Percentiles rank a stretch among this genome's conserved stretches.
Conservation (phyloP, 2,797 vertebrate species). For the Carapus acus region DNA sequence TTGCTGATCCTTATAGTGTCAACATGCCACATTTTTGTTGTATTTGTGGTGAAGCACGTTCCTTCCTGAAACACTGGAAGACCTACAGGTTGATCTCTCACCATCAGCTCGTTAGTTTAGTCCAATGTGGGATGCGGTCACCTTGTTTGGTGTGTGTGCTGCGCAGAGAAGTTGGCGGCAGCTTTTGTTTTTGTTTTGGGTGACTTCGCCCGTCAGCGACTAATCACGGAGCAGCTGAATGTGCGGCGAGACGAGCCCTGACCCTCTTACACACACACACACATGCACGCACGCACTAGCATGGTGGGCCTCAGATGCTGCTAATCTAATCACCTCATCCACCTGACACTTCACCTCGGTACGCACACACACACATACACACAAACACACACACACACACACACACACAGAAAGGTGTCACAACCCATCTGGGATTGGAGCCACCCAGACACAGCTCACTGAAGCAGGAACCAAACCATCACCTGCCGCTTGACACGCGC, state of each 20-base stretch:
- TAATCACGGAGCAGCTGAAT: slow-evolving; percentile 47
- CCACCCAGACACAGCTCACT: slow-evolving; percentile 59
- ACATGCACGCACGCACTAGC: slow-evolving; percentile 35
- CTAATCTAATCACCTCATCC: slow-evolving; percentile 59
- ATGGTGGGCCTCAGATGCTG: slow-evolving; percentile 47
- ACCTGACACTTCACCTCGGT: slow-evolving; percentile 51
- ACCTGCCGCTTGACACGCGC: slow-evolving; percentile 57
- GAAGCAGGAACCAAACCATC: slow-evolving; percentile 59
- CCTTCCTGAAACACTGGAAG: too few species aligned
- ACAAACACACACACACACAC: slow-evolving; percentile 18
- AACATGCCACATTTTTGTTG: too few species aligned
- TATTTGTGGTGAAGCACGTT: too few species aligned
- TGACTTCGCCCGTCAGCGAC: slow-evolving; percentile 53
- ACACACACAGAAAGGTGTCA: slow-evolving; percentile 24
- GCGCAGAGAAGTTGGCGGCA: slow-evolving; percentile 46
- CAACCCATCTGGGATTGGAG: slow-evolving; percentile 59
- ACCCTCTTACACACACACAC: slow-evolving; percentile 37
- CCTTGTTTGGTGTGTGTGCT: slow-evolving; percentile 60
- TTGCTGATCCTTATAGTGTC: too few species aligned
- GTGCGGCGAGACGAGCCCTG: slow-evolving; percentile 48
- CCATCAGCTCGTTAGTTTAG: slow-evolving; percentile 50
- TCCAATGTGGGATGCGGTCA: slow-evolving; percentile 49
- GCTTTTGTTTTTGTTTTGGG: slow-evolving; percentile 37
- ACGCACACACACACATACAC: slow-evolving; percentile 11
- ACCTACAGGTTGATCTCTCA: not conserved